Evolutionary conservation across 2,888 invertebrate genomes (phyloP).

Genomic region (Acleris laterana): DNA sequence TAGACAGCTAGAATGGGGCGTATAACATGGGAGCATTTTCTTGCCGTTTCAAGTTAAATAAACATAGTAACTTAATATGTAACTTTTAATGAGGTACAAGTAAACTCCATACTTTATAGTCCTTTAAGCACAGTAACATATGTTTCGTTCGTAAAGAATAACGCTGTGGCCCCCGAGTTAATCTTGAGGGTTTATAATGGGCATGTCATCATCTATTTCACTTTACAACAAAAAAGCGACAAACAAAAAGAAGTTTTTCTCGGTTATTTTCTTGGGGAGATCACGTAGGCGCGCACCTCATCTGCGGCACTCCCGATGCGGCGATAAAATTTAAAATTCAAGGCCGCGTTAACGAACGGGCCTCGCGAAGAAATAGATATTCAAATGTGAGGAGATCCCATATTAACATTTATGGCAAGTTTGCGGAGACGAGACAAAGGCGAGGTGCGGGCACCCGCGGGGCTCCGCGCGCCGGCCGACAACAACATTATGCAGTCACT

Average conservation of each 20-base stretch:
- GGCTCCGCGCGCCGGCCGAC: slow-evolving; percentile 42
- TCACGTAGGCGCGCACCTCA: slow-evolving; percentile 83
- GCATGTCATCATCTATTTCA: slow-evolving; percentile 53
- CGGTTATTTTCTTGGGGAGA: slow-evolving; percentile 77
- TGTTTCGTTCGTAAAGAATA: slow-evolving; percentile 1
- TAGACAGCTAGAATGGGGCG: too few species aligned
- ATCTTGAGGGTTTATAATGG: slow-evolving; percentile 29
- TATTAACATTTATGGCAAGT: slow-evolving; percentile 85
- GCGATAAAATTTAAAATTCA: slow-evolving; percentile 84
- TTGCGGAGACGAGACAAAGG: slow-evolving; percentile 82
- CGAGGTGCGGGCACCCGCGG: slow-evolving; percentile 60
- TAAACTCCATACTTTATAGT: too few species aligned
- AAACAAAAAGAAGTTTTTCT: slow-evolving; percentile 72
- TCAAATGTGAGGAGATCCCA: slow-evolving; percentile 84
- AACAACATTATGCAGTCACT: slow-evolving; percentile 34
- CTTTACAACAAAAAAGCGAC: slow-evolving; percentile 62
- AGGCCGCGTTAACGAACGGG: slow-evolving; percentile 84
- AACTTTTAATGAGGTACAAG: too few species aligned
- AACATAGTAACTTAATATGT: too few species aligned
- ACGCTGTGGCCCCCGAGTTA: slow-evolving; percentile 6
- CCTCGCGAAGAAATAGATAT: slow-evolving; percentile 84
- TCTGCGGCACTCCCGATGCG: slow-evolving; percentile 76
- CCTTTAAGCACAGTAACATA: neutral
- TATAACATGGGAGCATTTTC: too few species aligned
- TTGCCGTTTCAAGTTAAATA: too few species aligned